Evolutionary conservation across 2,888 invertebrate species (phyloP).

Genomic region (Mythimna vitellina): DNA sequence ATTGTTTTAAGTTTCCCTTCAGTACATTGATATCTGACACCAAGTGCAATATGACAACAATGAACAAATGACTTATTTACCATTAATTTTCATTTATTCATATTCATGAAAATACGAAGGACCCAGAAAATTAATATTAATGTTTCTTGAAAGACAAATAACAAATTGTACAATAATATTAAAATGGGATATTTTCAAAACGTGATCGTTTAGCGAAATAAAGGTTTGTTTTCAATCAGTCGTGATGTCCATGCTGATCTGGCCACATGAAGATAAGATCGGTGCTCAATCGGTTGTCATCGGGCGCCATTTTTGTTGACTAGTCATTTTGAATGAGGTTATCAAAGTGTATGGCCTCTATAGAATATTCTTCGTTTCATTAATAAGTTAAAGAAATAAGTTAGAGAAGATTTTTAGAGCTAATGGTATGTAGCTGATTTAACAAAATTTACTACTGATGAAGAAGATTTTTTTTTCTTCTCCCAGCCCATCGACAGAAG

Average conservation of each 20-base stretch:
- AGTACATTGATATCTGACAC: slow-evolving; percentile 56
- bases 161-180: slow-evolving; percentile 35
- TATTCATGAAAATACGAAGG: slow-evolving; percentile 54
- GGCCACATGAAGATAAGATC: slow-evolving; percentile 44
- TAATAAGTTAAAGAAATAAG: background rate
- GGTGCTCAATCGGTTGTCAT: slow-evolving; percentile 21
- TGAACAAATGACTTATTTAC: slow-evolving; percentile 61
- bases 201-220: slow-evolving; percentile 59
- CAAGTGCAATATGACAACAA: slow-evolving; percentile 54
- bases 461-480: too few species aligned
- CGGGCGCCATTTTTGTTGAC: slow-evolving; percentile 23
- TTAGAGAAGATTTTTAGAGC: too few species aligned
- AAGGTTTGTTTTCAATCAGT: slow-evolving; percentile 40
- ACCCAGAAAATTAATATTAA: slow-evolving; percentile 61
- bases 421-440: too few species aligned
- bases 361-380: background rate
- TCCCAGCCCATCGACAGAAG: too few species aligned
- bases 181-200: slow-evolving; percentile 37
- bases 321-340: slow-evolving; percentile 21
- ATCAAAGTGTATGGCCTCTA: background rate
- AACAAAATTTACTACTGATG: too few species aligned
- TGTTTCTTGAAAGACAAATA: slow-evolving; percentile 51
- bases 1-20: slow-evolving; percentile 18
- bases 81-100: slow-evolving; percentile 63
- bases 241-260: slow-evolving; percentile 55